Evolutionary conservation across 2,888 invertebrate genomes (phyloP).

Genomic region (Drosophila flavopinicola): DNA sequence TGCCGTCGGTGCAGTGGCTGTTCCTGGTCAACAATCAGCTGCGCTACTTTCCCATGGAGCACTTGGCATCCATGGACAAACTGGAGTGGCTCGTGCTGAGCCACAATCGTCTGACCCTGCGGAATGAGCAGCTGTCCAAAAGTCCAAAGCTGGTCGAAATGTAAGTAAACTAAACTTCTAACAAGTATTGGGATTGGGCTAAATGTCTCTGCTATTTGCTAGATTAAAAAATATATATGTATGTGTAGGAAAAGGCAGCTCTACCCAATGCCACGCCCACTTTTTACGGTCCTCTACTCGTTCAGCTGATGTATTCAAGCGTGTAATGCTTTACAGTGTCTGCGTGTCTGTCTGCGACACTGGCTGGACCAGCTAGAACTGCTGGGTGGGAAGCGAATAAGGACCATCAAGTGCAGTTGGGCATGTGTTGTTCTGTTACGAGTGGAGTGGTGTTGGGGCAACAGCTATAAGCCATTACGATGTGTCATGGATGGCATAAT

Average conservation of each 20-base stretch:
- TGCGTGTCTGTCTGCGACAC: slow-evolving; percentile 43
- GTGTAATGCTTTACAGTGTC: slow-evolving; percentile 70
- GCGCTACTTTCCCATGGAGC: slow-evolving; percentile 83
- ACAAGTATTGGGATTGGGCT: slow-evolving; percentile 2
- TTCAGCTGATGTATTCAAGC: slow-evolving; percentile 70
- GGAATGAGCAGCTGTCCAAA: slow-evolving; percentile 84
- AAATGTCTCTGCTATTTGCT: slow-evolving; percentile 59
- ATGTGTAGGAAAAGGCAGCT: slow-evolving; percentile 8
- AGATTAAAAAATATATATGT: slow-evolving; percentile 55
- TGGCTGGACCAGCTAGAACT: slow-evolving; percentile 17
- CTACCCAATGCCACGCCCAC: slow-evolving; percentile 14
- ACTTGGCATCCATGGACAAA: slow-evolving; percentile 83
- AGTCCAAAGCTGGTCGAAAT: slow-evolving; percentile 85
- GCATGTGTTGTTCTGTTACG: slow-evolving; percentile 40
- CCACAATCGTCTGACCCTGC: slow-evolving; percentile 85
- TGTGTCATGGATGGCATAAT: slow-evolving; percentile 55
- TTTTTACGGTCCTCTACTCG: slow-evolving; percentile 37
- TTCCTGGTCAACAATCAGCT: slow-evolving; percentile 85
- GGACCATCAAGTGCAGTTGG: slow-evolving; percentile 52
- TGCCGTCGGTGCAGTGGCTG: slow-evolving; percentile 85
- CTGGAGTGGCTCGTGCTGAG: slow-evolving; percentile 85
- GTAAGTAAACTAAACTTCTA: slow-evolving; percentile 82
- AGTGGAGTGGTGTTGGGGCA: slow-evolving; percentile 9
- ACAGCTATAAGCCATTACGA: slow-evolving; percentile 36
- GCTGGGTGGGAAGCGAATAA: not conserved